Conservation (phyloP, 2,797 vertebrate species). For the Syngnathus acus region DNA sequence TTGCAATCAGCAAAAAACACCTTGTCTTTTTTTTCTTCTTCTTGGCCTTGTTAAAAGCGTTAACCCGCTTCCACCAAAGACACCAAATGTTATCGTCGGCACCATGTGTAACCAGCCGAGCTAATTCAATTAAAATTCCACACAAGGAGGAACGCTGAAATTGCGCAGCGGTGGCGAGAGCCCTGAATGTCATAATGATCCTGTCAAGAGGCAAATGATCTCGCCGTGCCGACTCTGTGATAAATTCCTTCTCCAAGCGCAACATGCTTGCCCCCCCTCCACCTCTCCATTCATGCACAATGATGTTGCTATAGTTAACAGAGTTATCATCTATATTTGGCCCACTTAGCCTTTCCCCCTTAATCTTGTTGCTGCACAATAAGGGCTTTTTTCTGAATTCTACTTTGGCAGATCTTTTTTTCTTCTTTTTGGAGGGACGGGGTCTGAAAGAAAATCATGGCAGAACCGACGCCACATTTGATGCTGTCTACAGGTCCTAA, state of each 20-base stretch:
- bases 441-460: slow-evolving; percentile 8
- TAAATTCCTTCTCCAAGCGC: slow-evolving; percentile 58
- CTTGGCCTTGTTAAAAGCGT: slow-evolving; percentile 28
- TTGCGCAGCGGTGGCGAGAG: slow-evolving; percentile 64
- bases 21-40: slow-evolving; percentile 4
- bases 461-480: slow-evolving; percentile 22
- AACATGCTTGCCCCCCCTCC: slow-evolving; percentile 34
- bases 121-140: slow-evolving; percentile 74
- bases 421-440: too few species aligned
- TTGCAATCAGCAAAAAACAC: slow-evolving; percentile 12
- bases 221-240: slow-evolving; percentile 59
- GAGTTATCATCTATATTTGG: slow-evolving; percentile 51
- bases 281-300: slow-evolving; percentile 33
- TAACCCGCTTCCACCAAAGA: slow-evolving; percentile 44
- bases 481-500: slow-evolving; percentile 37
- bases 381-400: slow-evolving; percentile 56
- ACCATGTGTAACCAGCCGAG: slow-evolving; percentile 67
- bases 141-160: slow-evolving; percentile 65
- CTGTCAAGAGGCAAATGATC: slow-evolving; percentile 70
- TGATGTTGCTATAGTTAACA: slow-evolving; percentile 56
- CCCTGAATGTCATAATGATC: slow-evolving; percentile 70
- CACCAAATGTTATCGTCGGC: slow-evolving; percentile 68
- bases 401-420: slow-evolving; percentile 32
- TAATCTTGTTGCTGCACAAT: slow-evolving; percentile 52
- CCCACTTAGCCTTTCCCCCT: slow-evolving; percentile 25